Evolutionary conservation across 1,140 invertebrate species (phyloP), one percentile per base, ranked within the genome.

Genomic region (Leptopilina clavipes): DNA sequence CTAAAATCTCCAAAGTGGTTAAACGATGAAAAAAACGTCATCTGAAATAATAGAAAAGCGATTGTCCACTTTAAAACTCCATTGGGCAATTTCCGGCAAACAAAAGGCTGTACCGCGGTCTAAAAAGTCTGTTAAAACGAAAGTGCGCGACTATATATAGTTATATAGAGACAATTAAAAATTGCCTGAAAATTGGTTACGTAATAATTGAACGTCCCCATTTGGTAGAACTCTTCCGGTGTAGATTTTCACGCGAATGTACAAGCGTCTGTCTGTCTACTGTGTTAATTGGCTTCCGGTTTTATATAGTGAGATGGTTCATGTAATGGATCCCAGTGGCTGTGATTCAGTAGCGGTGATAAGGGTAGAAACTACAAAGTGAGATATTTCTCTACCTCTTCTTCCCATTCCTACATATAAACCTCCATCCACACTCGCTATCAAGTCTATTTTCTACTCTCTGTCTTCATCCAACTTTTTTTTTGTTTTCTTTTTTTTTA

Each of bases 221-320:
- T 14, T 40, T 6, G 37, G 5, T 7, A 31, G 22, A 65, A 22
- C 22, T 14, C 59, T 65, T 37, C 22, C 59, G 59, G 59, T 1
- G 59, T 65, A 65, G 1, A n/a, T 65, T 65, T 65, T 65, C 59
- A 14, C 25, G 25, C 59, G 25, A 65, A 31, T 31, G 19, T 31
- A 65, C 59, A 65, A 65, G 59, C 59, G 59, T 65, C 59, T 31
- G 19, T 22, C 59, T 65, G 59, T 65, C 59, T 65, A 65, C 59
- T 65, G 56, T 22, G 75, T 79, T 79, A 79, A 79, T 76, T 76
- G 73, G 70, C 71, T 74, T 72, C 52, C 75, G 72, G 72, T 72
- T 74, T 37, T 74, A 74, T 65, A 74, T 65, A 59, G 73, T 65
- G 18, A 56, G 73, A 44, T 65, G 59, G 59, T 44, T 74, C 25